Percentiles rank a stretch among this genome's conserved stretches.
Conservation (phyloP, 2,797 vertebrate species). For the Enteromius viviparus region DNA sequence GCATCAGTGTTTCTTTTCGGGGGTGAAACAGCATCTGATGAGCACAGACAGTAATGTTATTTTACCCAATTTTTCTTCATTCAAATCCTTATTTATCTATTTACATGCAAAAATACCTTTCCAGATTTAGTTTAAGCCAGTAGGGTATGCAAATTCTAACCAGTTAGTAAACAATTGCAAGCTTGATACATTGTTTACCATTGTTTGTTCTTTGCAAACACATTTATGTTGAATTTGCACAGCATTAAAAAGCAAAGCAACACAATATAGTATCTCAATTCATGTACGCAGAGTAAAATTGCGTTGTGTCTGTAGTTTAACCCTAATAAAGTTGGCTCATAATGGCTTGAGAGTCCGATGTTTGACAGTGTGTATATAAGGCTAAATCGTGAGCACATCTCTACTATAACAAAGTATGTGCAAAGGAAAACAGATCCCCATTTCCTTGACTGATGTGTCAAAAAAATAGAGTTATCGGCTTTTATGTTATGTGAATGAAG, state of each 20-base stretch:
- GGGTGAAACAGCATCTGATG: conserved; percentile 1
- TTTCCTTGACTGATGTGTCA: not conserved
- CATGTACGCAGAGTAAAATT: not conserved
- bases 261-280: not conserved
- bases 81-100: not conserved
- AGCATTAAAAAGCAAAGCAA: not conserved
- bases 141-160: not conserved
- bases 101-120: not conserved
- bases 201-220: not conserved
- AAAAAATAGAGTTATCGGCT: conserved; percentile 17
- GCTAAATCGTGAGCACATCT: not conserved
- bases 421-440: conserved; percentile 7
- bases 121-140: not conserved
- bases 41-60: not conserved
- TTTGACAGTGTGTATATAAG: not conserved
- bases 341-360: not conserved
- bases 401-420: conserved; percentile 26
- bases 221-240: not conserved
- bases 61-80: not conserved
- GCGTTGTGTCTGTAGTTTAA: not conserved
- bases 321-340: not conserved
- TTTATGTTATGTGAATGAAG: conserved; percentile 17
- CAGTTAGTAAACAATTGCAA: not conserved
- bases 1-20: not conserved
- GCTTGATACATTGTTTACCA: not conserved